These are phyloP conservation scores for Pantala flavescens DNA, from an alignment of 1,140 invertebrate genomes.

Conservation along the genomic window DNA sequence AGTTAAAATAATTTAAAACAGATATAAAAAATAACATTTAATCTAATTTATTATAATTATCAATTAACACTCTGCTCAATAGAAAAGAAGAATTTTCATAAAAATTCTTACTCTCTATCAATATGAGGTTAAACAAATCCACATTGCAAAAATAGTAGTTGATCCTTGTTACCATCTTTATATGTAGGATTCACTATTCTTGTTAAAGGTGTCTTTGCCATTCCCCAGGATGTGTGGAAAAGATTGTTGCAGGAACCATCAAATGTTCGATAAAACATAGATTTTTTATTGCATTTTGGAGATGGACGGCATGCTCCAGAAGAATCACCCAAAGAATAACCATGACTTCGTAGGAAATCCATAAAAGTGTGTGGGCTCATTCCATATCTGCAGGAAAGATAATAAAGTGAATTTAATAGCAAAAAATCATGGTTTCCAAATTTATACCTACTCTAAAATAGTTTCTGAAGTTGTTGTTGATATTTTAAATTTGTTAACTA, in stretches of 20 bases:
- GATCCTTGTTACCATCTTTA: conserved; percentile 31
- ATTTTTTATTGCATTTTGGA: not conserved
- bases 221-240: conserved; percentile 32
- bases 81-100: too few species aligned
- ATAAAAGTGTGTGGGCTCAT: not conserved
- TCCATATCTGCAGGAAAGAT: not conserved
- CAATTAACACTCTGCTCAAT: too few species aligned
- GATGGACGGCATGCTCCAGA: not conserved
- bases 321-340: not conserved
- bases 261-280: conserved; percentile 32
- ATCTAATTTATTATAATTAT: too few species aligned
- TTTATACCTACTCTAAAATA: too few species aligned
- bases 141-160: not conserved
- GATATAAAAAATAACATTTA: too few species aligned
- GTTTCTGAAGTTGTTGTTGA: too few species aligned
- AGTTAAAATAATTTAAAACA: too few species aligned
- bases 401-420: not conserved
- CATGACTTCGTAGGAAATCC: not conserved
- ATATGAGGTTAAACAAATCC: too few species aligned
- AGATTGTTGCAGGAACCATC: conserved; percentile 43
- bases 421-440: too few species aligned
- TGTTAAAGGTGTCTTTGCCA: conserved; percentile 31
- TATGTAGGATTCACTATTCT: conserved; percentile 34
- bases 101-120: too few species aligned
- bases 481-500: too few species aligned